Evolutionary conservation across 2,113 vertebrate species (phyloP), one percentile per base, ranked within the genome.

Genomic region (Pelvicachromis taeniatus): DNA sequence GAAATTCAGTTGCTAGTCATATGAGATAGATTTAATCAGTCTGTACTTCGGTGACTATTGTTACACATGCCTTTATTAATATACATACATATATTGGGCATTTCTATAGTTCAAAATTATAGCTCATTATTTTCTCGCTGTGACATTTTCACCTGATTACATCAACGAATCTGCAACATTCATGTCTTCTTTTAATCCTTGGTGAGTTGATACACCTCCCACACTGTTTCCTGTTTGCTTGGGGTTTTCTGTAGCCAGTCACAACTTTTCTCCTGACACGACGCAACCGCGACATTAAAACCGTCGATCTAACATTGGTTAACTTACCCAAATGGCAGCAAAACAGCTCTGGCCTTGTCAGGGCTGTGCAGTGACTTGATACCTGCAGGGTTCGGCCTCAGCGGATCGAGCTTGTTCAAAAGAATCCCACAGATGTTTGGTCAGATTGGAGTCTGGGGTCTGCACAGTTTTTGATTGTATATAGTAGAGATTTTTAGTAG

Each of bases 171-270:
- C 31, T 78, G 85, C 78, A 84, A 23, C 55, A 80, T 86, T 87
- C 65, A 84, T 86, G 85, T 92, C 56, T 88, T 93, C 45, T 83
- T 93, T 81, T 86, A 83, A 77, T 84, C 77, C 78, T 86, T 81
- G 65, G 81, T 87, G 70, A 90, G 29, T 88, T 54, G 61, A 63
- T 89, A 65, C 85, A 83, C 94, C 92, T 94, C 95, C 93, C 86
- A 93, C 93, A 84, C 92, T 70, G 48, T 88, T 94, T 95, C 94
- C 93, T 95, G 93, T 95, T 94, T 94, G 91, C 92, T 93, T 93
- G 78, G 88, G 87, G 88, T 90, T 91, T 85, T 83, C 61, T 87
- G 92, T 79, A 91, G 83, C 85, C 87, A 86, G 50, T 73, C 54
- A 58, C 26, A 82, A 52, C 23, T 26, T 86, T 58, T 89, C 45